phyloP scores from a whole-genome alignment of 2,797 vertebrate species.

The Tinamus major region DNA sequence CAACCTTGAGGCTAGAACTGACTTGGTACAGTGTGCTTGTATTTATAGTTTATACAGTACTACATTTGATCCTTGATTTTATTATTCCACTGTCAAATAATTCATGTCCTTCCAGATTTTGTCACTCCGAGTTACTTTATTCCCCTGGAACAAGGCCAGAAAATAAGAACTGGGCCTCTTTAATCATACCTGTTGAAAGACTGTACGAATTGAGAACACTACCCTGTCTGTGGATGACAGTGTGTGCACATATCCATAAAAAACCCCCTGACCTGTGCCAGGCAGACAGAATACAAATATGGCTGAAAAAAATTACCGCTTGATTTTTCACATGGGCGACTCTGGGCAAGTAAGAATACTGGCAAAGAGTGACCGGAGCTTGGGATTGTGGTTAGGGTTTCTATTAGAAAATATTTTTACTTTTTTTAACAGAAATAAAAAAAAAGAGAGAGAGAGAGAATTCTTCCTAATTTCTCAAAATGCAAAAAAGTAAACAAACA shows the following conservation, averaged over 20 bases:
- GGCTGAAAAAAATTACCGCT: not conserved
- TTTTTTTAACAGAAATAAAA: not conserved
- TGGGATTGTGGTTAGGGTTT: not conserved
- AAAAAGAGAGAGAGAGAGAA: not conserved
- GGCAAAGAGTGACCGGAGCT: not conserved
- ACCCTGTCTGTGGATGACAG: not conserved
- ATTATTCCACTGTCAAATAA: not conserved
- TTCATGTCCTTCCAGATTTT: not conserved
- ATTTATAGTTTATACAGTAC: not conserved
- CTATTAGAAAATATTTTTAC: not conserved
- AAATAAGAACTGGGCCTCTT: not conserved
- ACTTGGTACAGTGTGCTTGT: not conserved
- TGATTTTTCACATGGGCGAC: not conserved
- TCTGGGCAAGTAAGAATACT: not conserved
- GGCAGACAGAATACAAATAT: not conserved
- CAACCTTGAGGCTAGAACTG: not conserved
- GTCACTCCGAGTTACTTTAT: not conserved
- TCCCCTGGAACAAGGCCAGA: not conserved
- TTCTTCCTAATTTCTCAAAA: not conserved
- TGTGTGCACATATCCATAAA: accelerated
- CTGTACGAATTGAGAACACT: not conserved
- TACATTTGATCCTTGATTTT: not conserved
- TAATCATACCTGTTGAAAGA: not conserved
- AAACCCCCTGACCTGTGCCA: not conserved
- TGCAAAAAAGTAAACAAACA: not conserved